Evolutionary conservation across 1,140 invertebrate species (phyloP), one percentile per base, ranked within the genome.

Genomic region (Acromyrmex heyeri): DNA sequence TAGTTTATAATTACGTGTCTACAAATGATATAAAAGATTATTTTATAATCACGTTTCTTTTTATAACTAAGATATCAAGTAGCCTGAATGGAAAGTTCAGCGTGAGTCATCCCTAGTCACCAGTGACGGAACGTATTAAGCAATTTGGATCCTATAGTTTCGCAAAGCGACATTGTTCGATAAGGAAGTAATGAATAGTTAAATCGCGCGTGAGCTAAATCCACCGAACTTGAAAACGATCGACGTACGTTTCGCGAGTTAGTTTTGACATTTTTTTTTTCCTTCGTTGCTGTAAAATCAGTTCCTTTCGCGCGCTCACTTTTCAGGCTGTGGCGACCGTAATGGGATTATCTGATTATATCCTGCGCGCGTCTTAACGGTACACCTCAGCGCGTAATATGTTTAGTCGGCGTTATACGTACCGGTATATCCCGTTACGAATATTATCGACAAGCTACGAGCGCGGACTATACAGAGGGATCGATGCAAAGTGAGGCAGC

Each of bases 331-430:
- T 57, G 55, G 79, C 24, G 57, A 77, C 75, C 62, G 61, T 89
- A 89, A 89, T 87, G 79, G n/a, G 88, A 89, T 90, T 89, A 89
- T 87, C 73, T 78, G 88, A 89, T 89, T 89, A 85, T 85, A 76
- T 38, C 53, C 34, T 55, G 86, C 30, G 88, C 86, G 72, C 88
- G 88, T 89, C 88, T 90, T 90, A 90, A 89, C 87, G 87, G 78
- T 73, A 86, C 78, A 81, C 64, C 76, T 50, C 67, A 64, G 64
- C 75, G 78, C n/a, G 57, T 78, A 86, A 90, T 82, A 73, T 73
- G 77, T 86, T 90, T 78, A 78, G 64, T 53, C 77, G 75, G 55
- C 27, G 72, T 57, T 57, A 70, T 38, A 65, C 61, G 57, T 62
- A 77, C 76, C 72, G 88, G 82, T 69, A 69, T 59, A 85, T 91